Conservation (phyloP, 2,113 vertebrate species). For the Callorhinus ursinus region DNA sequence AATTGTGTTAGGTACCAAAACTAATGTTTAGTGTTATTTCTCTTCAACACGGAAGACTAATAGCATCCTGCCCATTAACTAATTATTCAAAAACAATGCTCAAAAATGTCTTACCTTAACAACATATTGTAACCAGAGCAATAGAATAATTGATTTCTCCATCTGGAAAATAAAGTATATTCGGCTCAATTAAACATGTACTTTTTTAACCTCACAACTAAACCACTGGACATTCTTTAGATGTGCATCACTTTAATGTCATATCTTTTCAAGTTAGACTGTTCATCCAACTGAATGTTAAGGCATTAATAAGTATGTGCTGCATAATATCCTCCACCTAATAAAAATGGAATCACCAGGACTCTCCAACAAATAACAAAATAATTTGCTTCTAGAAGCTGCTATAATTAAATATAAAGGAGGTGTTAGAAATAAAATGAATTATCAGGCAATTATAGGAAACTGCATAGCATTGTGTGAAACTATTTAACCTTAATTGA, state of each 20-base stretch:
- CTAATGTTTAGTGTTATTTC: background rate
- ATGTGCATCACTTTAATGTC: background rate
- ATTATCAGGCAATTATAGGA: conserved; percentile 10
- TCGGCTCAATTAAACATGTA: background rate
- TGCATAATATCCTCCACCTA: background rate
- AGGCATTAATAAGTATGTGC: background rate
- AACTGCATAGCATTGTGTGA: background rate
- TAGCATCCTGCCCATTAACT: background rate
- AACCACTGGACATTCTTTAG: background rate
- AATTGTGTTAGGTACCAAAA: background rate
- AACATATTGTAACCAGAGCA: conserved; percentile 79
- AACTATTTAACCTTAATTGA: conserved; percentile 24
- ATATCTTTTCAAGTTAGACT: background rate
- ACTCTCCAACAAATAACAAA: conserved; percentile 37
- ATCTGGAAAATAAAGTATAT: conserved; percentile 71
- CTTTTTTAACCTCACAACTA: conserved; percentile 49
- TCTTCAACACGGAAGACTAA: background rate
- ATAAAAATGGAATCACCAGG: conserved; percentile 3
- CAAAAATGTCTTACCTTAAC: conserved; percentile 84
- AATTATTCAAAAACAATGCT: background rate
- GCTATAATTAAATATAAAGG: conserved; percentile 31
- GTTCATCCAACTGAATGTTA: background rate
- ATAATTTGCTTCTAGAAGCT: background rate
- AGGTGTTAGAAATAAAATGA: conserved; percentile 36
- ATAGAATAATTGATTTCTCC: conserved; percentile 80